phyloP scores from a whole-genome alignment of 2,888 invertebrate species.

The Euzetes globulus region DNA sequence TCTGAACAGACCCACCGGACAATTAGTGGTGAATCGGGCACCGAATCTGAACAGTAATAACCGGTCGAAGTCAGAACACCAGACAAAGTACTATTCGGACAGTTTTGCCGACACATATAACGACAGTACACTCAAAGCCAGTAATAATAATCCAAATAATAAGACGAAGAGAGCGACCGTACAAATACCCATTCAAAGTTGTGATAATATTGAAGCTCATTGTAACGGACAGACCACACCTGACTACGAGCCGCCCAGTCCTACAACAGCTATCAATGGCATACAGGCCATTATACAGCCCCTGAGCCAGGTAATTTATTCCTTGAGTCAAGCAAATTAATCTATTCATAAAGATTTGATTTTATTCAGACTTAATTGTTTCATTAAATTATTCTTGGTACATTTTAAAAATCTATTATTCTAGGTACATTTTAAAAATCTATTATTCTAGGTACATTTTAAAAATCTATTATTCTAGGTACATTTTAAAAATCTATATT shows the following conservation, averaged over 20 bases:
- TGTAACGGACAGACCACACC: slow-evolving; percentile 75
- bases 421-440: no score
- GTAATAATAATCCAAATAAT: slow-evolving; percentile 1
- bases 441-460: no score
- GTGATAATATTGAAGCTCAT: slow-evolving; percentile 59
- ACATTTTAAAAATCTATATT: no score
- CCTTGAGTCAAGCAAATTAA: no score
- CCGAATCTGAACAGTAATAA: not conserved
- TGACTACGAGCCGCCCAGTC: slow-evolving; percentile 86
- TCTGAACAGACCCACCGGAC: not conserved
- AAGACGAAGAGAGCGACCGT: slow-evolving; percentile 40
- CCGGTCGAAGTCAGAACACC: slow-evolving; percentile 28
- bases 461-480: no score
- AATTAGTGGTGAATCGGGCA: not conserved
- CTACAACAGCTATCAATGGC: slow-evolving; percentile 75
- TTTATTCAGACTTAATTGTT: no score
- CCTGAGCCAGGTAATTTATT: slow-evolving; percentile 70
- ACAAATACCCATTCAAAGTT: slow-evolving; percentile 67
- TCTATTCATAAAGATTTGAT: no score
- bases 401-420: no score
- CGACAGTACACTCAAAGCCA: slow-evolving; percentile 6
- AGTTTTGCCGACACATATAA: not conserved
- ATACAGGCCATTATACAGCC: slow-evolving; percentile 70
- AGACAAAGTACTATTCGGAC: slow-evolving; percentile 20
- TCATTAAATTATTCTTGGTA: no score